Conservation (phyloP, 2,113 vertebrate genomes). For the Pollachius pollachius region DNA sequence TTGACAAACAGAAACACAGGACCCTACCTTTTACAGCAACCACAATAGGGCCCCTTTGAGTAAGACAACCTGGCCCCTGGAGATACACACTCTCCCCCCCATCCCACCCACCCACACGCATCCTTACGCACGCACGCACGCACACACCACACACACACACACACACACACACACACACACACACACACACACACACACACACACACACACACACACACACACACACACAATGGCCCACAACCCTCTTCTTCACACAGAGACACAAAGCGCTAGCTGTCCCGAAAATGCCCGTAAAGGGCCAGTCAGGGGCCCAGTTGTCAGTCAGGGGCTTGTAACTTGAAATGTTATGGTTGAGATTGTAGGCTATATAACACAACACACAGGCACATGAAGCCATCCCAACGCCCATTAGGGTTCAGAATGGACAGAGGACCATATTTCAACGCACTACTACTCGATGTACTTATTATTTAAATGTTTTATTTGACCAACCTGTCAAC, state of each 20-base stretch:
- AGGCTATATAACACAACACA: too few relatives aligned
- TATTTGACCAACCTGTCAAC: too few relatives aligned
- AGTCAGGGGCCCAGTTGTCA: slow-evolving; percentile 18
- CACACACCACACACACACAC: background rate
- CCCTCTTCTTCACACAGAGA: slow-evolving; percentile 17
- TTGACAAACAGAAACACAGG: slow-evolving; percentile 44
- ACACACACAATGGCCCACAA: slow-evolving; percentile 9
- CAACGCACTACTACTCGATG: too few relatives aligned
- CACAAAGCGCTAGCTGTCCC: background rate
- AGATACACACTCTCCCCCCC: slow-evolving; percentile 12
- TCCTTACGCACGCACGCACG: background rate
- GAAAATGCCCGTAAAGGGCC: slow-evolving; percentile 24
- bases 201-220: background rate
- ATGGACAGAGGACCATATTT: too few relatives aligned
- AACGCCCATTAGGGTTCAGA: background rate
- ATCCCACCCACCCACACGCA: slow-evolving; percentile 4
- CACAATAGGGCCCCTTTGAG: slow-evolving; percentile 22
- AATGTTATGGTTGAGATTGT: too few relatives aligned
- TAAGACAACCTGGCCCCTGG: slow-evolving; percentile 29
- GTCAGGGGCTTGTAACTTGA: background rate
- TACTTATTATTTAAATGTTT: too few relatives aligned
- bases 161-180: background rate
- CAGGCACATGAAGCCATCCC: background rate
- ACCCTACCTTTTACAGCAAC: slow-evolving; percentile 10
- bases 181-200: background rate